Evolutionary conservation across 2,113 vertebrate species (phyloP).

Genomic region (Chaetorhynchus papuensis): DNA sequence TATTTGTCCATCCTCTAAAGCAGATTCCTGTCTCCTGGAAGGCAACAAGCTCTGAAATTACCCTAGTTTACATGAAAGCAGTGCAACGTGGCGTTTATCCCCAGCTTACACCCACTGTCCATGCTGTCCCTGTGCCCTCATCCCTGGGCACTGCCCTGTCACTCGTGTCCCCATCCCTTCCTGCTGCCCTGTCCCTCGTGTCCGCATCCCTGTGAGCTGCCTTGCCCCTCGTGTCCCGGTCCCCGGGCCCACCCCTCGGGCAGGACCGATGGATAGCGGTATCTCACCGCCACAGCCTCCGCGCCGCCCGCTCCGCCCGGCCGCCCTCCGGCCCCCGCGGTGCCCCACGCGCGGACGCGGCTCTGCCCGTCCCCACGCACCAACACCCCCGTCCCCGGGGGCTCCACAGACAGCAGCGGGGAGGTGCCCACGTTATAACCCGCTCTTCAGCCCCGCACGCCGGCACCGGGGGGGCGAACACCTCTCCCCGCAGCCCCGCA

Average conservation of each 20-base stretch:
- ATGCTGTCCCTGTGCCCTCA: fast-evolving
- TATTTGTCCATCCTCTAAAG: not conserved
- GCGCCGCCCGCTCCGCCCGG: not conserved
- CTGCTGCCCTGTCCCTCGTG: not conserved
- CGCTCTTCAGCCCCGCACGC: not conserved
- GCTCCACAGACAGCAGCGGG: not conserved
- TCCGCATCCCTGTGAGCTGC: fast-evolving
- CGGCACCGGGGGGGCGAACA: not conserved
- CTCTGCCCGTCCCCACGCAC: not conserved
- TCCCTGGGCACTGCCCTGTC: not conserved
- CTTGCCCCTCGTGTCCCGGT: too few relatives aligned
- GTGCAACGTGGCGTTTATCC: fast-evolving
- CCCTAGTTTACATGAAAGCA: fast-evolving
- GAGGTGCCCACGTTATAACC: not conserved
- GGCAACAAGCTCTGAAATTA: not conserved
- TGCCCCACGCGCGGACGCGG: not conserved
- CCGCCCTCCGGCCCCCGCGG: not conserved
- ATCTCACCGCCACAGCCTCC: not conserved
- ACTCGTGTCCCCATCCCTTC: not conserved
- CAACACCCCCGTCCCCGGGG: not conserved
- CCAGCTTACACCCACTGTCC: too few relatives aligned
- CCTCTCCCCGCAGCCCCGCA: not conserved
- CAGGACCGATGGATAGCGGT: not conserved
- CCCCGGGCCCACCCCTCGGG: not conserved
- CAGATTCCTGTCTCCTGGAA: not conserved